Conservation (phyloP, 2,797 vertebrate species). For the Lindbergichthys nudifrons region DNA sequence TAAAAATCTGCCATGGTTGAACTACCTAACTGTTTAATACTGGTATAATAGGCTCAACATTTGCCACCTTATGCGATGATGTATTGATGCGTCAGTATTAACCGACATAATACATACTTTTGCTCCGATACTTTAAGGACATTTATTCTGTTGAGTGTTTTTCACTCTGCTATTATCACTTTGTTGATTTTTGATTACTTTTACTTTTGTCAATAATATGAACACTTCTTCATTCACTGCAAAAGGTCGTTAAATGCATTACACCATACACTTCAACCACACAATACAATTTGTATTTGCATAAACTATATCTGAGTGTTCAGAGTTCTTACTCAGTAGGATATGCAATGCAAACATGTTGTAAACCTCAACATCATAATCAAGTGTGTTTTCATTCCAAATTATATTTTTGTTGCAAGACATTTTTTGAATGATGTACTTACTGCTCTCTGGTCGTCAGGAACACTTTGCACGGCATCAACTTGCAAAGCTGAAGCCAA, state of each 20-base stretch:
- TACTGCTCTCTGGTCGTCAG: slow-evolving; percentile 29
- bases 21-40: neutral
- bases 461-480: slow-evolving; percentile 30
- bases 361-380: neutral
- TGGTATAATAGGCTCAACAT: neutral
- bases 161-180: neutral
- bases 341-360: neutral
- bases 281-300: neutral
- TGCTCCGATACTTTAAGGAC: neutral
- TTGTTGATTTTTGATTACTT: neutral
- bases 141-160: neutral
- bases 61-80: neutral
- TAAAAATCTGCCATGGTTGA: neutral
- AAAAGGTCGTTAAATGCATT: neutral
- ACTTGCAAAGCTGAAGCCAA: slow-evolving; percentile 27
- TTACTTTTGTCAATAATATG: neutral
- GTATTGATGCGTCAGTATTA: neutral
- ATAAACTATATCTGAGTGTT: neutral
- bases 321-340: too few relatives aligned
- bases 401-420: neutral
- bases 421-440: slow-evolving; percentile 27
- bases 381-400: neutral
- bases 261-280: neutral
- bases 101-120: neutral
- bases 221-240: neutral